These are phyloP conservation scores for Leptopilina drosophilae DNA, from an alignment of 2,888 invertebrate genomes.

Conservation along the genomic window DNA sequence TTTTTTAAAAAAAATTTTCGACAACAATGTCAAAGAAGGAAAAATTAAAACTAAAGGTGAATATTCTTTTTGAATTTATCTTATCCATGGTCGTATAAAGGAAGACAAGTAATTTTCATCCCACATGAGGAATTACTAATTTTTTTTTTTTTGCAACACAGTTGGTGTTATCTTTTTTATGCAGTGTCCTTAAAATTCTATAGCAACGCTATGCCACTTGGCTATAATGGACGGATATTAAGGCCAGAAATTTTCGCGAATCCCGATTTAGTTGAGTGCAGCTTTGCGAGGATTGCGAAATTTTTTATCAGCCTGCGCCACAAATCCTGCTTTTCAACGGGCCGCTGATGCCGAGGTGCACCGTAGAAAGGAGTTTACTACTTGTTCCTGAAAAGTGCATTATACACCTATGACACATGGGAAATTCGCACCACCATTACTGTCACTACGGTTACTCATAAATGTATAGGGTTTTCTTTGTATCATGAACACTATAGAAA, in stretches of 20 bases:
- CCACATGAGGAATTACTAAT: neutral
- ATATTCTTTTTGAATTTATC: neutral
- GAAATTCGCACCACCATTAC: constrained; percentile 51
- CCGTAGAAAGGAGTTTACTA: constrained; percentile 51
- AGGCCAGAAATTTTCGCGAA: constrained; percentile 15
- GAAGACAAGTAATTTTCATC: neutral
- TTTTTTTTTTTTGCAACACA: neutral
- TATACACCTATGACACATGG: constrained; percentile 52
- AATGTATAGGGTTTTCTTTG: neutral
- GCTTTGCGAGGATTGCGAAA: constrained; percentile 37
- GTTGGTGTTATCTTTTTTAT: constrained; percentile 10
- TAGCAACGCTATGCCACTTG: neutral
- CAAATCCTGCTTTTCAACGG: constrained; percentile 37
- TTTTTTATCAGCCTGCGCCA: constrained; percentile 34
- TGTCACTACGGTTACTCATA: constrained; percentile 40
- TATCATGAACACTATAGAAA: too few species aligned
- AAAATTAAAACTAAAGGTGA: neutral
- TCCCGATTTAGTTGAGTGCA: constrained; percentile 23
- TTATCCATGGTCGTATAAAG: neutral
- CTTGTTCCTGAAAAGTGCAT: constrained; percentile 56
- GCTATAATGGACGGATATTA: constrained; percentile 21
- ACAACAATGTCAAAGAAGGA: too few species aligned
- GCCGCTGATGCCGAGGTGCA: constrained; percentile 42
- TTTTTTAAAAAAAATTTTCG: too few species aligned
- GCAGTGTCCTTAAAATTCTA: constrained; percentile 14